Evolutionary conservation across 1,140 invertebrate genomes (phyloP).

Genomic region (Megalonaias nervosa): DNA sequence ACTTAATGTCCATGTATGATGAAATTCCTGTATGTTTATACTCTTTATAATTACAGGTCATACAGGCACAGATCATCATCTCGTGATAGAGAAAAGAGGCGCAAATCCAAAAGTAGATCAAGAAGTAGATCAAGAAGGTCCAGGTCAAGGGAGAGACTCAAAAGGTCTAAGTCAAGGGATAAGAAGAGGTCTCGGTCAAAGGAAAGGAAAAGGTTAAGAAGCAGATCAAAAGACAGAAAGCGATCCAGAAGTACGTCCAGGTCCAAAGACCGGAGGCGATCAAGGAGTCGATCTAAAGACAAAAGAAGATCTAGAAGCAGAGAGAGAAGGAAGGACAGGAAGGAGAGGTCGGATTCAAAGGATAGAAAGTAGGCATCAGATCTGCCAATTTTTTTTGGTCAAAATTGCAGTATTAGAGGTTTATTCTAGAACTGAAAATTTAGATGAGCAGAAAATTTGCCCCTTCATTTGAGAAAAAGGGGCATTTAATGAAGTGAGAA

Average conservation of each 20-base stretch:
- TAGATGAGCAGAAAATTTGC: background rate
- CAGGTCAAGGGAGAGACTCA: slow-evolving; percentile 48
- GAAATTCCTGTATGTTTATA: background rate
- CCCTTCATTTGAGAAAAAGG: slow-evolving; percentile 1
- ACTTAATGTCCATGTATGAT: background rate
- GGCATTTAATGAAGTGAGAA: background rate
- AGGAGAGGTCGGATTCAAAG: background rate
- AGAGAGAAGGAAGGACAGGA: slow-evolving; percentile 20
- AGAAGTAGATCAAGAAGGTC: slow-evolving; percentile 20
- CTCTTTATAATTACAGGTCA: slow-evolving; percentile 7
- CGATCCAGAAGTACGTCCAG: slow-evolving; percentile 51
- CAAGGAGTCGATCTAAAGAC: slow-evolving; percentile 28
- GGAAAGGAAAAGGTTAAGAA: slow-evolving; percentile 47
- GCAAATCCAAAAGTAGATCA: slow-evolving; percentile 46
- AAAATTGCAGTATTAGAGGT: too few species aligned
- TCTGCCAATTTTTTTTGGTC: too few species aligned
- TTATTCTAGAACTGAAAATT: too few species aligned
- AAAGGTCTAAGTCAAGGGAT: slow-evolving; percentile 35
- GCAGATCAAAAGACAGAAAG: slow-evolving; percentile 41
- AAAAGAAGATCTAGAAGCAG: slow-evolving; percentile 17
- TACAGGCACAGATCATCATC: slow-evolving; percentile 20
- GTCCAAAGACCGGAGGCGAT: slow-evolving; percentile 42
- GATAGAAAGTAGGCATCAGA: slow-evolving; percentile 3
- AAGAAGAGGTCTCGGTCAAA: slow-evolving; percentile 54
- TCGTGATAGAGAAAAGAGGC: slow-evolving; percentile 35